Percentiles rank a stretch among this genome's conserved stretches.
These are phyloP conservation scores for Xestobium rufovillosum DNA, from an alignment of 2,888 invertebrate genomes.

Conservation along the genomic window DNA sequence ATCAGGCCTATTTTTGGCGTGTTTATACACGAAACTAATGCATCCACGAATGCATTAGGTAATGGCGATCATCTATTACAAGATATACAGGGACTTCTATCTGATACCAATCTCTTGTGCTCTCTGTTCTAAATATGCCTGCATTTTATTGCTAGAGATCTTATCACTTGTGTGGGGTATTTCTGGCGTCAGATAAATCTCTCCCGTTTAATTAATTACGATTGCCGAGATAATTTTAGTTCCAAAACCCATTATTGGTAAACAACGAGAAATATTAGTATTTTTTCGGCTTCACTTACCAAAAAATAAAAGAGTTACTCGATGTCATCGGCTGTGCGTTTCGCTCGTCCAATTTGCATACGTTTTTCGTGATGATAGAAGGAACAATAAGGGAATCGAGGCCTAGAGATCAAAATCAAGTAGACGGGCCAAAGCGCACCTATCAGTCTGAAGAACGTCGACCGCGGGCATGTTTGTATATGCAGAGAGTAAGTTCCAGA, in stretches of 20 bases:
- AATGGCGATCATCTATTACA: slow-evolving; percentile 35
- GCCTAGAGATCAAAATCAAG: slow-evolving; percentile 42
- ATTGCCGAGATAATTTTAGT: no score
- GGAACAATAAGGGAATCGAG: no score
- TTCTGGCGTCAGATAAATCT: slow-evolving; percentile 43
- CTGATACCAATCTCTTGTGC: no score
- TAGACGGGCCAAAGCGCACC: slow-evolving; percentile 31
- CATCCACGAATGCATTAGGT: slow-evolving; percentile 33
- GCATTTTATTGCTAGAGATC: slow-evolving; percentile 41
- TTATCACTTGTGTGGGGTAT: slow-evolving; percentile 42
- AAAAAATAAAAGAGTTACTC: no score
- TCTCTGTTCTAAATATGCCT: slow-evolving; percentile 41
- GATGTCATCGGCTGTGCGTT: no score
- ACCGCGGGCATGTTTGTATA: no score
- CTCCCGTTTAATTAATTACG: slow-evolving; percentile 42
- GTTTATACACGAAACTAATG: slow-evolving; percentile 30
- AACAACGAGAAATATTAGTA: no score
- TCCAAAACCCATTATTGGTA: no score
- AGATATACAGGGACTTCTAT: slow-evolving; percentile 30
- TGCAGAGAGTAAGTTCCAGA: slow-evolving; percentile 37
- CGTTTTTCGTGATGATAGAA: no score
- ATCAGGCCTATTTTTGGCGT: slow-evolving; percentile 34
- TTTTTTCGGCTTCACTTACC: no score
- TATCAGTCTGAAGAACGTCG: no score
- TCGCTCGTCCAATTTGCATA: no score